These are phyloP conservation scores for Steinernema feltiae DNA, from an alignment of 1,140 invertebrate species.

Conservation along the genomic window DNA sequence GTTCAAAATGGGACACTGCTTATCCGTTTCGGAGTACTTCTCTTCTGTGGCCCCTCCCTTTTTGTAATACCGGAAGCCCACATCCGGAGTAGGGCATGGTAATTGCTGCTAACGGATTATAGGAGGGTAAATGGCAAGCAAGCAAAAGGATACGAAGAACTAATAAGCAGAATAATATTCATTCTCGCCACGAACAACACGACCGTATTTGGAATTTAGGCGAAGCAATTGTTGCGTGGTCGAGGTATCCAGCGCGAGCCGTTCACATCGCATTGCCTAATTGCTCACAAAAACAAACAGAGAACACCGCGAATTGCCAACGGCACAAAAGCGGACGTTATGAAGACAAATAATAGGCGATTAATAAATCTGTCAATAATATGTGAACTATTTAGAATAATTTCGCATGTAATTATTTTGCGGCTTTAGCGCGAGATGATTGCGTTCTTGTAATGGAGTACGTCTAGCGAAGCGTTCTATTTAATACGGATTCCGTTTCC, in stretches of 20 bases:
- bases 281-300: slow-evolving; percentile 9
- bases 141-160: not conserved
- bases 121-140: not conserved
- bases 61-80: not conserved
- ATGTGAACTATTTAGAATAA: not conserved
- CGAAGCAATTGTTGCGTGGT: no score
- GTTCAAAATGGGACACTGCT: not conserved
- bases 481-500: no score
- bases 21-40: not conserved
- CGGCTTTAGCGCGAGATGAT: not conserved
- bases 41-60: not conserved
- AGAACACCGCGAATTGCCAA: not conserved
- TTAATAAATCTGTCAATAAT: not conserved
- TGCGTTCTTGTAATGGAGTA: not conserved
- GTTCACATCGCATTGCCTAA: not conserved
- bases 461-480: no score
- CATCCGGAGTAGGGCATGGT: not conserved
- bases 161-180: no score
- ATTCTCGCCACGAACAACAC: no score
- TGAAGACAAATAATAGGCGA: not conserved
- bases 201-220: no score
- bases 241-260: not conserved
- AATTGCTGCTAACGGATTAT: no score
- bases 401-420: not conserved
- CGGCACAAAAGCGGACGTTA: not conserved